A percentile compares a stretch with the other conserved stretches of the same genome.
phyloP scores from a whole-genome alignment of 2,113 vertebrate species.

The Coracopsis vasa region DNA sequence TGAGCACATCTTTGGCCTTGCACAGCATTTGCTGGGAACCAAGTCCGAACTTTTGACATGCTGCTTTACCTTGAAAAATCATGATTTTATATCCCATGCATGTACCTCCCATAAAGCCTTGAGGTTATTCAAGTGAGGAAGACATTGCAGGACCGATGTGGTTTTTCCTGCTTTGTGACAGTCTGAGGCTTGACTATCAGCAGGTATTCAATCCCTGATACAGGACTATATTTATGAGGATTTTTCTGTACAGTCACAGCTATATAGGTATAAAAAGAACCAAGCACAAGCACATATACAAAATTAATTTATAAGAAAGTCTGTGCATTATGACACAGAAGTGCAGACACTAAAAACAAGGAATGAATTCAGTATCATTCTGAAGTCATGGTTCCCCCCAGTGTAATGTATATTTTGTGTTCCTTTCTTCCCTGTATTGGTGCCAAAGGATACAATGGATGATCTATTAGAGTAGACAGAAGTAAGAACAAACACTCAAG shows the following conservation, averaged over 20 bases:
- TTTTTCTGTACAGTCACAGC: background rate
- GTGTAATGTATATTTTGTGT: background rate
- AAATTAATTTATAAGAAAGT: background rate
- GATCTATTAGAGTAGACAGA: background rate
- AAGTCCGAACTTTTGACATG: background rate
- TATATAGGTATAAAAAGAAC: background rate
- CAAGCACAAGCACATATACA: background rate
- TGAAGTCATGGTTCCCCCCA: background rate
- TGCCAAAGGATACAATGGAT: background rate
- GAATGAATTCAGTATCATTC: background rate
- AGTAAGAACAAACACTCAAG: background rate
- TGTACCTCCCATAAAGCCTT: background rate
- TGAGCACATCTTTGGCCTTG: background rate
- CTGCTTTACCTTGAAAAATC: background rate
- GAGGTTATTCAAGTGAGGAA: background rate
- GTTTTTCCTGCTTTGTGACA: background rate
- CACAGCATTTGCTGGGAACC: background rate
- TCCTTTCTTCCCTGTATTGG: background rate
- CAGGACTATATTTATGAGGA: background rate
- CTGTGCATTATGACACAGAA: background rate
- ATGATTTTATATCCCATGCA: background rate
- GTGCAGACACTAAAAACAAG: background rate
- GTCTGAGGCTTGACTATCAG: background rate
- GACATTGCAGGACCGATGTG: accelerated
- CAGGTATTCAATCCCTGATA: background rate